Percentiles rank a stretch among this genome's conserved stretches.
Evolutionary conservation across 2,113 vertebrate species (phyloP).

Genomic region (Coracopsis vasa): DNA sequence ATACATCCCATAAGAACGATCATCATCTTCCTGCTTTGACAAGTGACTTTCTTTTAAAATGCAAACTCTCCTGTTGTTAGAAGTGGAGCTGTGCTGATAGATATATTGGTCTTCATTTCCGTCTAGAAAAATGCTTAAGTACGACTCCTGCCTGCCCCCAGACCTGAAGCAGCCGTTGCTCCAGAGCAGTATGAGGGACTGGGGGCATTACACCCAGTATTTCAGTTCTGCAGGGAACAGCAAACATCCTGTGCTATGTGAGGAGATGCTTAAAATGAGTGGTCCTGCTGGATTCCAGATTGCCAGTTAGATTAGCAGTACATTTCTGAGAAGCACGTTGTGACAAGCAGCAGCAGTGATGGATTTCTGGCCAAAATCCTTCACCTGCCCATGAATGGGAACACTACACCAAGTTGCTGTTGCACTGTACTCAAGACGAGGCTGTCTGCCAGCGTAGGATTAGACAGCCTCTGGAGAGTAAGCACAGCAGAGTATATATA

Average conservation of each 20-base stretch:
- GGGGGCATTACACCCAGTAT: background rate
- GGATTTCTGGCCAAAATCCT: background rate
- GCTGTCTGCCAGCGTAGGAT: background rate
- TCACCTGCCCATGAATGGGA: accelerated
- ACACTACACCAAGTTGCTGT: background rate
- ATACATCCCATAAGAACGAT: background rate
- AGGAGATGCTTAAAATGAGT: background rate
- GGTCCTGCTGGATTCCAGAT: accelerated
- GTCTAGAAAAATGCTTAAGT: background rate
- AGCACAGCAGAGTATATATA: accelerated
- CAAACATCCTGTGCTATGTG: background rate
- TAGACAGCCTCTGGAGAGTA: background rate
- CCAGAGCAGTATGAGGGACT: background rate
- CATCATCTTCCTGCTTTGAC: background rate
- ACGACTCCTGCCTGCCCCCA: accelerated
- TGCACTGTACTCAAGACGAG: background rate
- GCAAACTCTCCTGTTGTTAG: background rate
- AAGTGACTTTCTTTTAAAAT: background rate
- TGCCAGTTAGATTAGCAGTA: background rate
- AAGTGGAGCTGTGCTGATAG: background rate
- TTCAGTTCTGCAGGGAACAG: background rate
- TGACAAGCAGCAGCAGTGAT: background rate
- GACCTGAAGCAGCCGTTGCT: background rate
- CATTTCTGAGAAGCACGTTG: accelerated
- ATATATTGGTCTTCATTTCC: background rate